Evolutionary conservation across 2,797 vertebrate species (phyloP), one percentile per base, ranked within the genome.

Genomic region (Hippopotamyrus pictus): DNA sequence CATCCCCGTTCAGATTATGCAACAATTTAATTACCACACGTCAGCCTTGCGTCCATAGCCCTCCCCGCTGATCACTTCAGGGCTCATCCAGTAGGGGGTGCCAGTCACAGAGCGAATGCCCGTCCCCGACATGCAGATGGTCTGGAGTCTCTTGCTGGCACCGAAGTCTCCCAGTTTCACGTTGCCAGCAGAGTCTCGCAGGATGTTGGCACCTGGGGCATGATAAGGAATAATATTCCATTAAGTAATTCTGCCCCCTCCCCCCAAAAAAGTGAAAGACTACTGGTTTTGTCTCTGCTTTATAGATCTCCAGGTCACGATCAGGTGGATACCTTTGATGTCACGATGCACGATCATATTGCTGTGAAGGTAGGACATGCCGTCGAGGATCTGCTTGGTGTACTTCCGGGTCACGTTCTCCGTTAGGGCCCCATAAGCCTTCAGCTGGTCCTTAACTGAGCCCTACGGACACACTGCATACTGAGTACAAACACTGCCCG

Each of bases 61-160:
- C 89, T 99, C 98, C 46, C 98, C 98, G 0, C 98, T 99, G 96
- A 99, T 99, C 94, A 99, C 98, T 92, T 99, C 98, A 0, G 98
- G 98, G 93, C 98, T 99, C 98, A 99, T 99, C 98, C 98, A 99
- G 92, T 99, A 99, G n/a, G 98, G 98, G 0, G 98, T 99, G 95
- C 98, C 98, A 0, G 98, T 99, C 93, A 99, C 98, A 0, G 98
- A 98, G 90, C 97, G 97, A 94, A 99, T 98, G 86, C 98, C 97
- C 0, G 98, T 98, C 90, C 98, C 97, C 8, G 98, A 99, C 97
- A 99, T 98, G 92, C 98, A 99, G 96, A 99, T 99, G 86, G 98
- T 99, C 96, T 99, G 98, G 88, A 99, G 96, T 91, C 98, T 94
- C 90, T 99, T 99, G 94, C 98, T 99, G 94, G 98, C 98, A 25